Base-by-base conservation (phyloP, 2,888 invertebrate genomes). In the Galerucella calmariensis region DNA sequence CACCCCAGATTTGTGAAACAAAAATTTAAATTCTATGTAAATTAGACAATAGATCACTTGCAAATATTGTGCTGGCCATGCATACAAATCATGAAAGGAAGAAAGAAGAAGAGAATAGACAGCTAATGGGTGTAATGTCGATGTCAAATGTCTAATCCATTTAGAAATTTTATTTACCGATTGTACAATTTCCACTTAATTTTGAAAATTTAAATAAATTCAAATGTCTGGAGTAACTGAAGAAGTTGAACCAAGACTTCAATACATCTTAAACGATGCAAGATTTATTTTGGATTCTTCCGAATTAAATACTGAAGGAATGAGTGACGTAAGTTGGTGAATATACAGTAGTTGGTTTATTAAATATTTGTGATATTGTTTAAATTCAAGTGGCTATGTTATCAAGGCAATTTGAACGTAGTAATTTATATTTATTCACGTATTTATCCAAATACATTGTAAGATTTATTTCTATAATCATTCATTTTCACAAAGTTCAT, bases 101-200 rank as follows among this genome's bases (percentile, higher is more conserved):
- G 5, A 35, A 35, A 35, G 35, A 35, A 35, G 35, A 35, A 35
- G 35, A 35, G 5, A 5, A 27, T 27, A 27, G 4, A 27, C 27
- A 27, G 4, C 27, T 27, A 1, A 27, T 27, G 4, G 27, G 27
- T 27, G 3, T 27, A 27, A 4, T 27, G 69, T 77, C 75, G 69
- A 63, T 66, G 74, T 71, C 68, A 59, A 24, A 9, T 59, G 59
- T 69, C 73, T 72, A 71, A 76, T 72, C 74, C 72, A 75, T 70
- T 70, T 75, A 74, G 82, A 79, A 79, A 78, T 81, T 80, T 75
- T 78, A 79, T 77, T 82, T 83, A 82, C 82, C 82, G 82, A 83
- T 82, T 77, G 82, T 81, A 73, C 77, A 77, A 78, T 75, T 78
- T 68, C 67, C 75, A 76, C 41, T 70, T 62, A n/a, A 70, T 79